These are phyloP conservation scores for Aphaenogaster ashmeadi DNA, from an alignment of 1,140 invertebrate genomes.

Conservation along the genomic window DNA sequence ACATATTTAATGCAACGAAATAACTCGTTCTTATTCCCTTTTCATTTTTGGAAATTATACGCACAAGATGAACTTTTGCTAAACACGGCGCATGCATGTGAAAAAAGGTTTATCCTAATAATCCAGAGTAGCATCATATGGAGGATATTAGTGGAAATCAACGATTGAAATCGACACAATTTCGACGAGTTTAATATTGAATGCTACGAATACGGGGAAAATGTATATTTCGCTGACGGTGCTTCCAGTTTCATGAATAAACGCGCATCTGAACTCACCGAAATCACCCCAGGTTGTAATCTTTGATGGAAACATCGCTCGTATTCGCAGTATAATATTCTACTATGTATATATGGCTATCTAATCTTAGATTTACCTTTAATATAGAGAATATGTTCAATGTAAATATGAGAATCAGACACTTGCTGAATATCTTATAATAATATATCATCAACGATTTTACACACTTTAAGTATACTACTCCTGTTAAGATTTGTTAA, in stretches of 20 bases:
- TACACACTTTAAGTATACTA: not conserved
- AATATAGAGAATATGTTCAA: not conserved
- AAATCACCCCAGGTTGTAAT: constrained; percentile 24
- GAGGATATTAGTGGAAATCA: not conserved
- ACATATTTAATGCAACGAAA: constrained; percentile 2
- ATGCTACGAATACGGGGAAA: not conserved
- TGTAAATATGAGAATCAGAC: not conserved
- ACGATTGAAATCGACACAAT: not conserved
- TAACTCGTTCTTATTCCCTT: not conserved
- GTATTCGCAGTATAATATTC: constrained; percentile 13
- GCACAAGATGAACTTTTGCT: not conserved
- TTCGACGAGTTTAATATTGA: not conserved
- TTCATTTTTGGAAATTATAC: not conserved
- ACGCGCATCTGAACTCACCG: not conserved
- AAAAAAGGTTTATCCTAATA: not conserved
- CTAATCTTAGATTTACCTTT: constrained; percentile 1
- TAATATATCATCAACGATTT: constrained; percentile 9
- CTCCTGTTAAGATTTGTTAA: not conserved
- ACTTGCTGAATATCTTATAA: not conserved
- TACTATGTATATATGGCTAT: not conserved
- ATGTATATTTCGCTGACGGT: not conserved
- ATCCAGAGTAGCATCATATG: not conserved
- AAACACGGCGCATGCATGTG: not conserved
- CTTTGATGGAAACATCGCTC: constrained; percentile 8
- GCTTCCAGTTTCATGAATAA: constrained; percentile 29